phyloP scores from a whole-genome alignment of 2,888 invertebrate species.

The Hololepta plana region DNA sequence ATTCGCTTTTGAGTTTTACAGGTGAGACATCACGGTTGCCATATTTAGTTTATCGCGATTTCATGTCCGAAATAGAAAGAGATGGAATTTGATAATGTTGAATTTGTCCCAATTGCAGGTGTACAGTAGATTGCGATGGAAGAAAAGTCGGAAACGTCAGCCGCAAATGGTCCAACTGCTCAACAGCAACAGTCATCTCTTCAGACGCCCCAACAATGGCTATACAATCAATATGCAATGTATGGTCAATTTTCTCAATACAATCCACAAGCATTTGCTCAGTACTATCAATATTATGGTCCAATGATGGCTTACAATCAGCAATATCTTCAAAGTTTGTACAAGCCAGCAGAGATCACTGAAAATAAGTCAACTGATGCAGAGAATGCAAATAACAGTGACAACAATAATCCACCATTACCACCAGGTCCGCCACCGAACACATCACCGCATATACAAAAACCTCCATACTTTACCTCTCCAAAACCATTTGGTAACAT shows the following conservation, averaged over 20 bases:
- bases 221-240: slow-evolving; percentile 13
- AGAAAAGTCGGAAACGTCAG: too few relatives aligned
- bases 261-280: slow-evolving; percentile 23
- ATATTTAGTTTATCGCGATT: too few relatives aligned
- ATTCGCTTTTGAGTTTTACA: too few relatives aligned
- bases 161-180: slow-evolving; percentile 6
- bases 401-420: slow-evolving; percentile 32
- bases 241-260: slow-evolving; percentile 11
- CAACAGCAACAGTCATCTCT: too few relatives aligned
- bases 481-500: slow-evolving; percentile 31
- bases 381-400: slow-evolving; percentile 12
- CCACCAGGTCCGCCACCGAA: slow-evolving; percentile 38
- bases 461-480: slow-evolving; percentile 21
- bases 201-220: too few relatives aligned
- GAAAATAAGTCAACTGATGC: too few relatives aligned
- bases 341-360: slow-evolving; percentile 21
- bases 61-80: too few relatives aligned
- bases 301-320: slow-evolving; percentile 15
- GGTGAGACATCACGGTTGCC: too few relatives aligned
- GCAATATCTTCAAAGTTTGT: slow-evolving; percentile 18
- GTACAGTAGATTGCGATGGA: too few relatives aligned
- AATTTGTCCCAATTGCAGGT: too few relatives aligned
- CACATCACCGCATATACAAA: slow-evolving; percentile 17
- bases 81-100: too few relatives aligned
- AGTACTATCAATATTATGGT: slow-evolving; percentile 30